Conservation (phyloP, 1,140 invertebrate genomes). For the Danaus plexippus region DNA sequence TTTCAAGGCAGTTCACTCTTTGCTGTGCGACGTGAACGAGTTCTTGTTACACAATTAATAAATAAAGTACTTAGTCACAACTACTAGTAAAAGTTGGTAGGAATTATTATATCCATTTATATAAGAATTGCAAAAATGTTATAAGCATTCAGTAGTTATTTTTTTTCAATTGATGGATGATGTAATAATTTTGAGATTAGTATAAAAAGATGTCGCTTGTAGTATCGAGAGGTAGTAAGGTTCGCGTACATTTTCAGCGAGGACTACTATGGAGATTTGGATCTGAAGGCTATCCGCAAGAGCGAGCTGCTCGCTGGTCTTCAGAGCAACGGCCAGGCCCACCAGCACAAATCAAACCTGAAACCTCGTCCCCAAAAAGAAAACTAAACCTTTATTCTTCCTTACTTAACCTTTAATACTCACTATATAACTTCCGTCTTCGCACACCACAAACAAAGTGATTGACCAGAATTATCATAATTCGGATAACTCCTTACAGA, state of each 20-base stretch:
- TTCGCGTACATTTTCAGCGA: constrained; percentile 78
- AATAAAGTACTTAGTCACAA: constrained; percentile 34
- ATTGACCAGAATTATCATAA: constrained; percentile 8
- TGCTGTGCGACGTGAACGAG: constrained; percentile 45
- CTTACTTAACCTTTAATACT: constrained; percentile 59
- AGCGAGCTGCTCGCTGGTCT: constrained; percentile 88
- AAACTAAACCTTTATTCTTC: constrained; percentile 47
- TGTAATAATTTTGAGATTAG: constrained; percentile 22
- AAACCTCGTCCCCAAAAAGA: constrained; percentile 68
- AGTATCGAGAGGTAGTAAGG: constrained; percentile 61
- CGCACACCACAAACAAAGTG: constrained; percentile 38
- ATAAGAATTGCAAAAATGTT: constrained; percentile 26
- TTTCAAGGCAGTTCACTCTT: constrained; percentile 65
- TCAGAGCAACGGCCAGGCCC: constrained; percentile 74
- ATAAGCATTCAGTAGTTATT: not conserved
- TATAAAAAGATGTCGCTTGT: constrained; percentile 36
- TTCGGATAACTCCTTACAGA: constrained; percentile 8
- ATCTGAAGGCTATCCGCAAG: constrained; percentile 94
- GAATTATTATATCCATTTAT: constrained; percentile 52
- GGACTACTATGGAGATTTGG: constrained; percentile 96
- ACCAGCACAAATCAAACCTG: constrained; percentile 54
- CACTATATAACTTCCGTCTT: constrained; percentile 47
- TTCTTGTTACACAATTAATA: constrained; percentile 62
- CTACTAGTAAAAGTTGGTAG: constrained; percentile 56
- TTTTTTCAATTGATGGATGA: no score